A percentile compares a stretch with the other conserved stretches of the same genome.
Evolutionary conservation across 2,113 vertebrate genomes (phyloP).

Genomic region (Sorex fumeus): DNA sequence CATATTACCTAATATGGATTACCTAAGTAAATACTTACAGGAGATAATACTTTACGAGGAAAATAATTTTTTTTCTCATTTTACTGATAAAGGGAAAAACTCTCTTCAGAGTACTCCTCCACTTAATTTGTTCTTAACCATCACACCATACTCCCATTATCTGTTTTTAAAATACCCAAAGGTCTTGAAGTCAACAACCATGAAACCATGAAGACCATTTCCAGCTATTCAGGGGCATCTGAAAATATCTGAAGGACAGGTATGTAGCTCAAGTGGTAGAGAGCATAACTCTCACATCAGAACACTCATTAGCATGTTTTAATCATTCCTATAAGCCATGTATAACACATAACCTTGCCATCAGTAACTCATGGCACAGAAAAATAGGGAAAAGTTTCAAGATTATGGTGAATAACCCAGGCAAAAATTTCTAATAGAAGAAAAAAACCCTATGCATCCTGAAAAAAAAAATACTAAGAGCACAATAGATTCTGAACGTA

Average conservation of each 20-base stretch:
- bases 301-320: too few relatives aligned
- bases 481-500: background rate
- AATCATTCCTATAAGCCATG: background rate
- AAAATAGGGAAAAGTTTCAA: background rate
- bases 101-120: background rate
- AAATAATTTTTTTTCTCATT: background rate
- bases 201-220: background rate
- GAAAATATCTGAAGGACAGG: background rate
- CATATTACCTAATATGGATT: background rate
- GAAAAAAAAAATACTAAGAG: background rate
- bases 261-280: too few relatives aligned
- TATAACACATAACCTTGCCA: background rate
- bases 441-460: too few relatives aligned
- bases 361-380: constrained; percentile 20
- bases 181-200: background rate
- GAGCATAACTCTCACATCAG: background rate
- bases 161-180: background rate
- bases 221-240: background rate
- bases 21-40: background rate
- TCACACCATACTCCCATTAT: background rate
- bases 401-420: background rate
- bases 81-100: background rate
- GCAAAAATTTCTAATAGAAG: background rate
- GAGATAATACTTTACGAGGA: constrained; percentile 6
- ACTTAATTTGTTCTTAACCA: background rate